Evolutionary conservation across 2,888 invertebrate species (phyloP), one percentile per base, ranked within the genome.

Genomic region (Ichneumon xanthorius): DNA sequence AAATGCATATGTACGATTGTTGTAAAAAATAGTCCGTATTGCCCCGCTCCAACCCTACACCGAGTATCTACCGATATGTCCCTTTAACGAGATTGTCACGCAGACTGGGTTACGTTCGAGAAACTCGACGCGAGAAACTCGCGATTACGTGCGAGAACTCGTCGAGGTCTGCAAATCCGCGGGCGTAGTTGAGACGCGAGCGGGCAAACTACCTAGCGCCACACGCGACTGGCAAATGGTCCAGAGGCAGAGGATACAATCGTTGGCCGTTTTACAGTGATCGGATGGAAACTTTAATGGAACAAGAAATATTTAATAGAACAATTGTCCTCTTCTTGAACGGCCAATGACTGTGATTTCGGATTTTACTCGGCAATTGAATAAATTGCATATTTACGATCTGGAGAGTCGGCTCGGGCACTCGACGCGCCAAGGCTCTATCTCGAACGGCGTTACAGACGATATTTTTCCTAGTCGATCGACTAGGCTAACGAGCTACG

Each of bases 331-430:
- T 37, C 19, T 4, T 33, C 53, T 55, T 30, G 53, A 71, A 55
- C 37, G 71, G 72, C 72, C 72, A 73, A 71, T 37, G 16, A 55
- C 55, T 33, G 33, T 19, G 19, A 22, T 14, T 4, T 4, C 4
- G 16, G 22, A 26, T 58, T 30, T 19, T 45, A 55, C 55, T 58
- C 11, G 14, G 70, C 68, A 40, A 58, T 76, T 76, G 80, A 80
- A 80, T 80, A 84, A 76, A 84, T 80, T 76, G 80, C 80, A 48
- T 80, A 63, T 73, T 61, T 73, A 84, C 75, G 76, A 84, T 76
- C 70, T 79, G 63, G 30, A 53, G 63, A 79, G 63, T 80, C 40
- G 9, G 33, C 55, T 71, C 48, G n/a, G 14, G 26, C 45, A 50
- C 33, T 80, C 79, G 37, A 71, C 22, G 30, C 53, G 40, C 76